phyloP scores from a whole-genome alignment of 2,888 invertebrate species.

The Seladonia tumulorum region DNA sequence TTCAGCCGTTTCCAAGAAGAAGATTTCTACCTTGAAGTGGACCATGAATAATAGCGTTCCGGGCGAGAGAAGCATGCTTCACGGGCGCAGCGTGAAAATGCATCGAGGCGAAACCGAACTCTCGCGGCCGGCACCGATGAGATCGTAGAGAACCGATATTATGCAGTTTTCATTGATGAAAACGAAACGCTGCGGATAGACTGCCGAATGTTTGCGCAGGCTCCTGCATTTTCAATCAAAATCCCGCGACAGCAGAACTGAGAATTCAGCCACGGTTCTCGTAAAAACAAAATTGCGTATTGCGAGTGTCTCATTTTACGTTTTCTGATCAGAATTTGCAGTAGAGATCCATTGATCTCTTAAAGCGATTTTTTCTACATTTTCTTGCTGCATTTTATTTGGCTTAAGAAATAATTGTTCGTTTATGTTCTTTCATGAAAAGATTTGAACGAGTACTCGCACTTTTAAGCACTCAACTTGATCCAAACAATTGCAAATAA shows the following conservation, averaged over 20 bases:
- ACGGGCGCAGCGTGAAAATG: slow-evolving; percentile 31
- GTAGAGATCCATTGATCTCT: too few relatives aligned
- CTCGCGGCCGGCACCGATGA: slow-evolving; percentile 32
- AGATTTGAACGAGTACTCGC: not conserved
- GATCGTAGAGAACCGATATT: slow-evolving; percentile 15
- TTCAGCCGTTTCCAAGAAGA: slow-evolving; percentile 32
- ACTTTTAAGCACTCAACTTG: not conserved
- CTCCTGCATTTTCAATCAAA: not conserved
- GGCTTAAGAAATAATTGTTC: not conserved
- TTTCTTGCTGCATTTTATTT: too few relatives aligned
- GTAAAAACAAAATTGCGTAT: not conserved
- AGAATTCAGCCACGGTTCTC: not conserved
- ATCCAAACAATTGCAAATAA: not conserved
- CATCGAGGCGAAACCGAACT: slow-evolving; percentile 39
- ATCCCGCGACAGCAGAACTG: not conserved
- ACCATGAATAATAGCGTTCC: slow-evolving; percentile 54
- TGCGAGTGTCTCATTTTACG: too few relatives aligned
- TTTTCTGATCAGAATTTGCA: too few relatives aligned
- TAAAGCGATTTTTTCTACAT: too few relatives aligned
- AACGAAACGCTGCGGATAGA: not conserved
- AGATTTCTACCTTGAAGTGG: slow-evolving; percentile 52
- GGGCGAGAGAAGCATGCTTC: slow-evolving; percentile 9
- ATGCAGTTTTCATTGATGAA: slow-evolving; percentile 19
- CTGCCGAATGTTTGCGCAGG: not conserved
- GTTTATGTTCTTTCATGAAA: not conserved